Evolutionary conservation across 1,140 invertebrate species (phyloP).

Genomic region (Drosophila sturtevanti): DNA sequence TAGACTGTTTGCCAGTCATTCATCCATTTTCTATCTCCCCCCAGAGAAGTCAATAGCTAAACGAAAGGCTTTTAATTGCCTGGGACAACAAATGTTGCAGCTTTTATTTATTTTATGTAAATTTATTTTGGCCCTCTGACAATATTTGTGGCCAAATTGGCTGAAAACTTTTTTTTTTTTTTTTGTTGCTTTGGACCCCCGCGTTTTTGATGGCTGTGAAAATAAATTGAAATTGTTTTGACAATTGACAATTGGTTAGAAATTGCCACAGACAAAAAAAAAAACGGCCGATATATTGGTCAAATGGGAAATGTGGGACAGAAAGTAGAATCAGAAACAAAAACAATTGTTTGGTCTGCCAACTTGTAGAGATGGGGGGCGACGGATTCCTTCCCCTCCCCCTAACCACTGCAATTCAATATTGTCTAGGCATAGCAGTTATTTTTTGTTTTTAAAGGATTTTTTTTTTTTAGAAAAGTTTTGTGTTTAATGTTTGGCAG

Average conservation of each 20-base stretch:
- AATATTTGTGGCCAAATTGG: constrained; percentile 73
- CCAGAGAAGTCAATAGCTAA: constrained; percentile 39
- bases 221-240: constrained; percentile 71
- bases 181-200: constrained; percentile 21
- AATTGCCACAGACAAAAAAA: constrained; percentile 15
- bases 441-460: neutral
- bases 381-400: neutral
- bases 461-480: neutral
- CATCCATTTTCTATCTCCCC: neutral
- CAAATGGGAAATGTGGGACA: constrained; percentile 5
- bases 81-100: constrained; percentile 70
- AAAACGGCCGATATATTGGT: neutral
- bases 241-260: constrained; percentile 72
- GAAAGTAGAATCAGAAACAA: neutral
- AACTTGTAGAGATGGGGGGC: neutral
- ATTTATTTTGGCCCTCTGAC: constrained; percentile 55
- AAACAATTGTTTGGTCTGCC: neutral
- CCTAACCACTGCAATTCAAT: neutral
- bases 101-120: constrained; percentile 79
- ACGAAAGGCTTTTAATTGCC: constrained; percentile 70
- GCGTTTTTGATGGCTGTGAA: constrained; percentile 35
- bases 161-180: constrained; percentile 31
- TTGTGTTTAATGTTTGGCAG: neutral
- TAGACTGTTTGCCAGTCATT: constrained; percentile 59
- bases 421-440: neutral